Base-by-base conservation (phyloP, 2,797 vertebrate genomes). In the Staurois parvus region DNA sequence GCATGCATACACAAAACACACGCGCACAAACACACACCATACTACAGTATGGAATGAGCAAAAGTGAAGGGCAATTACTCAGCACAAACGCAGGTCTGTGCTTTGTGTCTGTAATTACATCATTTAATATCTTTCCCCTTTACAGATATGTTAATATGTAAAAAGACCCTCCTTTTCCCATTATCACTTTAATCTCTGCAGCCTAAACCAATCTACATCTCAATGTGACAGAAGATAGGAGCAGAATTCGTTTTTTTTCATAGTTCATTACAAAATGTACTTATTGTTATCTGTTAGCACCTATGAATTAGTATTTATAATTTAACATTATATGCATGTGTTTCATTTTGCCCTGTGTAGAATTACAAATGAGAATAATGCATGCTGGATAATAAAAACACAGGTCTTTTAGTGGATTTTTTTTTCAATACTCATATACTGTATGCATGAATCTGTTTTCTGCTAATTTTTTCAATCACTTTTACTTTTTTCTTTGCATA, bases 121-220 rank as follows among this genome's bases (percentile, higher is more conserved):
- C 89, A 91, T 93, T 92, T 95, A 94, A 94, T 94, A 93, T 94
- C 92, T 92, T 91, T 92, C 94, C 79, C 52, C 59, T 79, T 72
- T 45, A 66, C 28, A 48, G 34, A 72, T 78, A 64, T 79, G 59
- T 48, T 74, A 85, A 85, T 69, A 42, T 24, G 26, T 69, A 79
- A 56, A 37, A 32, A 79, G 68, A 72, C 68, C 62, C 34, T 84
- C 81, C 66, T 84, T 73, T 84, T 84, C 56, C 59, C 37, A 84
- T 84, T 84, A 84, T 84, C 76, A 72, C 56, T 72, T 79, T 84
- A 84, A 79, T 84, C 68, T 84, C 32, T 48, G 66, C 30, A 84
- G 83, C 45, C 76, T 84, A 84, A 79, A 66, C 34, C 56, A 79
- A 79, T 79, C 83, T 84, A 48, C 72, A 78, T 84, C 75, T 78